Conservation (phyloP, 2,113 vertebrate species). For the Clarias macrocephalus region DNA sequence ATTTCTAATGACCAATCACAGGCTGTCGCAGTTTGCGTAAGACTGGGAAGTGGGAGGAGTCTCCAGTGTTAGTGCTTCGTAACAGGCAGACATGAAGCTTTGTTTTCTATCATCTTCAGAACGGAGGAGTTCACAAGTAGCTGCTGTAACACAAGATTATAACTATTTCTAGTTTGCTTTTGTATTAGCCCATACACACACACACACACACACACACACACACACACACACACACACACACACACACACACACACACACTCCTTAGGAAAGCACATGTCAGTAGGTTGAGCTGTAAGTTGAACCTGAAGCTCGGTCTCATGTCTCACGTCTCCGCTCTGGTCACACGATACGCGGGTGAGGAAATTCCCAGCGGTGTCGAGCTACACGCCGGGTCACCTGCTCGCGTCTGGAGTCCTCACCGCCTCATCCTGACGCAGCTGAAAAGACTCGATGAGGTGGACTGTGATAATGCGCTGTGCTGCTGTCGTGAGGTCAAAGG, state of each 20-base stretch:
- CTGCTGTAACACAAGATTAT: neutral
- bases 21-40: neutral
- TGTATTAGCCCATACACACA: neutral
- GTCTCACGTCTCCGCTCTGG: slow-evolving; percentile 4
- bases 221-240: no score
- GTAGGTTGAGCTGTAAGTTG: neutral
- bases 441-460: neutral
- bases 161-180: neutral
- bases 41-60: neutral
- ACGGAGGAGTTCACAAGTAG: neutral
- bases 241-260: neutral
- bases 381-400: slow-evolving; percentile 30
- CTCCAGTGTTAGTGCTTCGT: neutral
- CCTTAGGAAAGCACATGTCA: neutral
- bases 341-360: slow-evolving; percentile 6
- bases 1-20: neutral
- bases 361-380: slow-evolving; percentile 40
- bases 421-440: slow-evolving; percentile 27
- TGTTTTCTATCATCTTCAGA: neutral
- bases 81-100: neutral
- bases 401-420: slow-evolving; percentile 7
- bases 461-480: neutral
- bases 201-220: neutral
- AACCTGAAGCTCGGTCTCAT: neutral
- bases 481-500: neutral